A percentile compares a stretch with the other conserved stretches of the same genome.
phyloP scores from a whole-genome alignment of 2,797 vertebrate genomes.

The Myotis vivesi region DNA sequence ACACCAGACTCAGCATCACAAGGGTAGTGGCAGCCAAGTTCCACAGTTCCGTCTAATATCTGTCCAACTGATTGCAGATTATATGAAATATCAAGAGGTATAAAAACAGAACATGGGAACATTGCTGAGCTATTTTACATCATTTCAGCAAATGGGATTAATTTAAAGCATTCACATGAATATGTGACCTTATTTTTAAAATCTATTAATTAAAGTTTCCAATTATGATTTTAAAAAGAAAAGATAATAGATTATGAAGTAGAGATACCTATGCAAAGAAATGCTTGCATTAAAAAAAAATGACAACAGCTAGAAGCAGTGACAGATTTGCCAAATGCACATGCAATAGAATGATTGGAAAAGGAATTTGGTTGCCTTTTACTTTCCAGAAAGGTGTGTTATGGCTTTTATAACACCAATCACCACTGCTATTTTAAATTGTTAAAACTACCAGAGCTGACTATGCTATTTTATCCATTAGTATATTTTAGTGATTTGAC shows the following conservation, averaged over 20 bases:
- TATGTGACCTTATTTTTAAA: conserved; percentile 26
- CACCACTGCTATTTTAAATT: not conserved
- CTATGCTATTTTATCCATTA: conserved; percentile 8
- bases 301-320: not conserved
- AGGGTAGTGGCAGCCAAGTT: conserved; percentile 76
- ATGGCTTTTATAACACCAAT: not conserved
- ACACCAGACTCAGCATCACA: conserved; percentile 85
- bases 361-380: conserved; percentile 28
- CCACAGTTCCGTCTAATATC: conserved; percentile 84
- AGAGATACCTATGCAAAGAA: conserved; percentile 71
- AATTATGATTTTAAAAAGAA: conserved; percentile 23
- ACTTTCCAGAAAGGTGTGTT: not conserved
- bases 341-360: conserved; percentile 20
- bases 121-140: conserved; percentile 6
- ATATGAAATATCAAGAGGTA: conserved; percentile 67
- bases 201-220: conserved; percentile 27
- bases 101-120: conserved; percentile 58
- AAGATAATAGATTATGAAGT: not conserved
- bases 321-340: conserved; percentile 43
- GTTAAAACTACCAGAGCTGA: not conserved
- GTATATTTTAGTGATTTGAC: conserved; percentile 34
- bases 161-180: conserved; percentile 45
- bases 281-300: conserved; percentile 1
- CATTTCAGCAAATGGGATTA: not conserved
- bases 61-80: conserved; percentile 88